These are phyloP conservation scores for Capreolus pygargus DNA, from an alignment of 2,113 vertebrate genomes.

Conservation along the genomic window DNA sequence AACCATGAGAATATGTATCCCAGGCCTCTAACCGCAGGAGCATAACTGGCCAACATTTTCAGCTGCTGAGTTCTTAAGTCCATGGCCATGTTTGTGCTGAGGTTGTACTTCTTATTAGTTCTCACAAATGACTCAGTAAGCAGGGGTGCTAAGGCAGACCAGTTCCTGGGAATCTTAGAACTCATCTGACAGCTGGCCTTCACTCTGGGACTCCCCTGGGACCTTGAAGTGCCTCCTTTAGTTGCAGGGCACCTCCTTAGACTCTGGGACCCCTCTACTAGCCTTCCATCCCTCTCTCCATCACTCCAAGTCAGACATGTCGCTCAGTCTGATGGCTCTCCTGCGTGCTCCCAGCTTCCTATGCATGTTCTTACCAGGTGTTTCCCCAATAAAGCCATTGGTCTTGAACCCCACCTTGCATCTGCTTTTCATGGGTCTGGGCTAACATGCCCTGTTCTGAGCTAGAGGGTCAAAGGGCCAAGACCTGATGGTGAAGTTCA, in stretches of 20 bases:
- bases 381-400: neutral
- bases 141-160: neutral
- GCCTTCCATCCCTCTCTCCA: fast-evolving
- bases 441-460: neutral
- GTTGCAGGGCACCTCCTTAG: neutral
- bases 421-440: neutral
- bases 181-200: neutral
- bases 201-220: fast-evolving
- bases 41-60: fast-evolving
- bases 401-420: neutral
- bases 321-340: neutral
- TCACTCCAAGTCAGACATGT: neutral
- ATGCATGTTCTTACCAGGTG: neutral
- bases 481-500: neutral
- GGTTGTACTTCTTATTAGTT: neutral
- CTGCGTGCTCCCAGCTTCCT: fast-evolving
- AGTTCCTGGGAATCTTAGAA: neutral
- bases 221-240: neutral
- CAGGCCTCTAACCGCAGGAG: neutral
- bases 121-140: neutral
- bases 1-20: neutral
- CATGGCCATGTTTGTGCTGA: neutral
- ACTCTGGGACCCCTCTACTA: neutral
- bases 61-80: neutral
- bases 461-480: neutral